Evolutionary conservation across 2,113 vertebrate genomes (phyloP).

Genomic region (Xiphorhynchus elegans): DNA sequence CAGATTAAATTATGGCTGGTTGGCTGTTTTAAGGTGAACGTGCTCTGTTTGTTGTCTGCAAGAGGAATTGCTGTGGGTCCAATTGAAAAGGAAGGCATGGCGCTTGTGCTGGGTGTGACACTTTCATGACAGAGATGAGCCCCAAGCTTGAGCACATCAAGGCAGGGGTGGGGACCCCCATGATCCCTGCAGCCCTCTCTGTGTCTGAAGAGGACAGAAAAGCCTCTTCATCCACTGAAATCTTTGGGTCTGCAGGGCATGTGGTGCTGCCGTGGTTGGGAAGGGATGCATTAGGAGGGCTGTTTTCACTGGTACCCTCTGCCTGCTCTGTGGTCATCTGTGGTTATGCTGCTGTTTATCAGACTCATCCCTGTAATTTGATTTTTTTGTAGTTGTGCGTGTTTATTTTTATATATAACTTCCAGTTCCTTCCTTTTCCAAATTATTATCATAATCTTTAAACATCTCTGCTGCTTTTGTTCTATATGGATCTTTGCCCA

Average conservation of each 20-base stretch:
- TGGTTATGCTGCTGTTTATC: conserved; percentile 20
- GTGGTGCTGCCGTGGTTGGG: background rate
- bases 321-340: background rate
- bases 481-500: conserved; percentile 10
- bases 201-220: background rate
- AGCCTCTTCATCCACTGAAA: accelerated
- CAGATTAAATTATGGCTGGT: conserved; percentile 43
- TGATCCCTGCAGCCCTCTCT: accelerated
- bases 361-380: conserved; percentile 24
- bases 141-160: background rate
- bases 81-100: background rate
- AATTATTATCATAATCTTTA: conserved; percentile 4
- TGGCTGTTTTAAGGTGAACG: conserved; percentile 28
- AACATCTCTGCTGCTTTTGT: conserved; percentile 30
- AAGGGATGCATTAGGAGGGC: conserved; percentile 32
- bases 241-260: accelerated
- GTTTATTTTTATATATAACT: conserved; percentile 43
- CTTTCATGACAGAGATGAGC: background rate
- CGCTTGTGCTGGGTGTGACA: accelerated
- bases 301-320: conserved; percentile 52
- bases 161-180: background rate
- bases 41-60: background rate
- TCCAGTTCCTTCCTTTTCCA: conserved; percentile 37
- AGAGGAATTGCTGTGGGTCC: background rate
- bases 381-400: conserved; percentile 7